A percentile compares a stretch with the other conserved stretches of the same genome.
Conservation (phyloP, 2,113 vertebrate species). For the Sorex araneus region DNA sequence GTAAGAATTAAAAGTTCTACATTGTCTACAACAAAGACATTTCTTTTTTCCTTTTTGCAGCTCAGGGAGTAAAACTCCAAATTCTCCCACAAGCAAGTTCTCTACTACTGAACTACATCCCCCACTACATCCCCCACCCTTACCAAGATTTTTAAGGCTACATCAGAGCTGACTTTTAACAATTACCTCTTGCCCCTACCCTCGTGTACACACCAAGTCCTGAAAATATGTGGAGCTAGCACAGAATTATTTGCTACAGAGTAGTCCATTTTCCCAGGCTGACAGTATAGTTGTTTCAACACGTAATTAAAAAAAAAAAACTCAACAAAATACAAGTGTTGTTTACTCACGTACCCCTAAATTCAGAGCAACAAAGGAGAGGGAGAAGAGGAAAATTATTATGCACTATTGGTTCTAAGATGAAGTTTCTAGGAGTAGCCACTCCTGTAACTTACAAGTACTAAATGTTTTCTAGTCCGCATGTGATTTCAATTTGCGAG, state of each 20-base stretch:
- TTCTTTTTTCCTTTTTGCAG: too few relatives aligned
- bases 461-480: slow-evolving; percentile 26
- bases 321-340: neutral
- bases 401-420: slow-evolving; percentile 33
- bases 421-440: slow-evolving; percentile 32
- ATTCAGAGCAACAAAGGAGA: slow-evolving; percentile 39
- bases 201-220: slow-evolving; percentile 13
- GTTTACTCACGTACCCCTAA: slow-evolving; percentile 33
- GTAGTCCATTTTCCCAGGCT: slow-evolving; percentile 49
- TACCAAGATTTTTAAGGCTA: slow-evolving; percentile 25
- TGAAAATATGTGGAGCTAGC: slow-evolving; percentile 54
- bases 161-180: slow-evolving; percentile 62
- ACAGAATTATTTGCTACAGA: slow-evolving; percentile 61
- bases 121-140: too few relatives aligned
- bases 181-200: slow-evolving; percentile 50
- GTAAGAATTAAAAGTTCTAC: slow-evolving; percentile 63
- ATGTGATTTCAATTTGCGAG: slow-evolving; percentile 30
- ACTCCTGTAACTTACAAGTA: slow-evolving; percentile 52
- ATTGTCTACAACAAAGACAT: slow-evolving; percentile 41
- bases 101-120: too few relatives aligned
- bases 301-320: slow-evolving; percentile 63
- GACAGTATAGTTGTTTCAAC: slow-evolving; percentile 56
- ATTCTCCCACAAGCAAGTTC: too few relatives aligned
- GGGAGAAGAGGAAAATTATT: slow-evolving; percentile 32
- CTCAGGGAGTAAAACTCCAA: too few relatives aligned